phyloP scores from a whole-genome alignment of 2,888 invertebrate species.

The Phortica magna region DNA sequence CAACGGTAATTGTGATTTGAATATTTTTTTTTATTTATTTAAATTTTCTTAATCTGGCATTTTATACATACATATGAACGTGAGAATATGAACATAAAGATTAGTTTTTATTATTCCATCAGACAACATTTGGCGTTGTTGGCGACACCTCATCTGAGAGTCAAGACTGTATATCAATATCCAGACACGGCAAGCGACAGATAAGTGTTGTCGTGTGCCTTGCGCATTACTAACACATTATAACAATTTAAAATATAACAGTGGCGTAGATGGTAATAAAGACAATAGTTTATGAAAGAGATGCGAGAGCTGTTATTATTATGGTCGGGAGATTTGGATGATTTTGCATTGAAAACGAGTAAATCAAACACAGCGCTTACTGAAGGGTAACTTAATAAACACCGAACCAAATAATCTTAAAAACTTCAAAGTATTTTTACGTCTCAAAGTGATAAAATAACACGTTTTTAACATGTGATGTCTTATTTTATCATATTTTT shows the following conservation, averaged over 20 bases:
- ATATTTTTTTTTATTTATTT: not conserved
- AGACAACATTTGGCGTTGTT: constrained; percentile 8
- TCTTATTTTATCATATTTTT: not conserved
- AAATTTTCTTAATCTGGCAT: constrained; percentile 1
- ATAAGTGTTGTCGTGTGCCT: not conserved
- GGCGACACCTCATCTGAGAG: not conserved
- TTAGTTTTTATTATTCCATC: constrained; percentile 21
- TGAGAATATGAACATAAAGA: constrained; percentile 20
- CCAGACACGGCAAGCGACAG: not conserved
- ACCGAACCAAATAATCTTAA: not conserved
- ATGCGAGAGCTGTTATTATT: too few species aligned
- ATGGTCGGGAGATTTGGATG: not conserved
- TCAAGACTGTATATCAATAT: not conserved
- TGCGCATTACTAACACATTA: not conserved
- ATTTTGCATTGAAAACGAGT: not conserved
- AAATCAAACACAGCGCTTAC: not conserved
- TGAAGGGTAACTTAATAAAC: not conserved
- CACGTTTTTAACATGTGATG: not conserved
- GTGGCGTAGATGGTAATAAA: not conserved
- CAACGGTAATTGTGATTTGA: constrained; percentile 53
- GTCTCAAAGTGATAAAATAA: not conserved
- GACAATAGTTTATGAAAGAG: too few species aligned
- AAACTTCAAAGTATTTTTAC: not conserved
- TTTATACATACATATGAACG: constrained; percentile 17
- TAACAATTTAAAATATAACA: not conserved